These are phyloP conservation scores for Lasioglossum zephyrum DNA, from an alignment of 2,888 invertebrate species.

Conservation along the genomic window DNA sequence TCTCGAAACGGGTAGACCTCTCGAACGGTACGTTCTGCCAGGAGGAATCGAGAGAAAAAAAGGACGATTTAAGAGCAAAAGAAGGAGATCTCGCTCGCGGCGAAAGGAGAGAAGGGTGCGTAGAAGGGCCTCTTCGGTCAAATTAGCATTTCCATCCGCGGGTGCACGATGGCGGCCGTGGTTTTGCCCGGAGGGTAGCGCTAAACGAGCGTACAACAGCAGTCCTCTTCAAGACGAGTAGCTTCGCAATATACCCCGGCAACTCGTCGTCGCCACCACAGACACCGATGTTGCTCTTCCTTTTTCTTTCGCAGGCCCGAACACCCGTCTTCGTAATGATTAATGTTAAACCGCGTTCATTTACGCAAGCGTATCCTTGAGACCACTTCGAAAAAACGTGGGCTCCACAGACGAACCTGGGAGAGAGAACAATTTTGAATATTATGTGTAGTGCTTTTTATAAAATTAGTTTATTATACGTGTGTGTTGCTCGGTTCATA, in stretches of 20 bases:
- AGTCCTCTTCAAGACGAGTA: constrained; percentile 75
- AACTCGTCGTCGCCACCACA: constrained; percentile 55
- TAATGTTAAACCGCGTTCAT: not conserved
- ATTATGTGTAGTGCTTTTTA: no score
- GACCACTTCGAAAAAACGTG: not conserved
- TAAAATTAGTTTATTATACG: no score
- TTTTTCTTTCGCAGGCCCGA: not conserved
- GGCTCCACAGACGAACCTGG: not conserved
- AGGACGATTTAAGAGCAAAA: constrained; percentile 55
- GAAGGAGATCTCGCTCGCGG: constrained; percentile 39
- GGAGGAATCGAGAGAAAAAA: constrained; percentile 47
- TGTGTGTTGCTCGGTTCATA: no score
- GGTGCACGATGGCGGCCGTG: constrained; percentile 71
- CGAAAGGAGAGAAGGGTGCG: constrained; percentile 59
- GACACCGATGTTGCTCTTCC: constrained; percentile 35
- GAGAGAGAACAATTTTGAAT: not conserved
- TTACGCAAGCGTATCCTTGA: not conserved
- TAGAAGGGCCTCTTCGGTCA: constrained; percentile 65
- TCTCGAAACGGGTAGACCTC: not conserved
- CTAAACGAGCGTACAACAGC: constrained; percentile 71
- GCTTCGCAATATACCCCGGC: constrained; percentile 68
- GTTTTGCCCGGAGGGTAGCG: constrained; percentile 71
- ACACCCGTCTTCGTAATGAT: constrained; percentile 15
- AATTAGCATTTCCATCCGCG: constrained; percentile 78
- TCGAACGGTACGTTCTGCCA: constrained; percentile 48